A percentile compares a stretch with the other conserved stretches of the same genome.
Conservation (phyloP, 2,797 vertebrate genomes). For the Gambusia yucatana region DNA sequence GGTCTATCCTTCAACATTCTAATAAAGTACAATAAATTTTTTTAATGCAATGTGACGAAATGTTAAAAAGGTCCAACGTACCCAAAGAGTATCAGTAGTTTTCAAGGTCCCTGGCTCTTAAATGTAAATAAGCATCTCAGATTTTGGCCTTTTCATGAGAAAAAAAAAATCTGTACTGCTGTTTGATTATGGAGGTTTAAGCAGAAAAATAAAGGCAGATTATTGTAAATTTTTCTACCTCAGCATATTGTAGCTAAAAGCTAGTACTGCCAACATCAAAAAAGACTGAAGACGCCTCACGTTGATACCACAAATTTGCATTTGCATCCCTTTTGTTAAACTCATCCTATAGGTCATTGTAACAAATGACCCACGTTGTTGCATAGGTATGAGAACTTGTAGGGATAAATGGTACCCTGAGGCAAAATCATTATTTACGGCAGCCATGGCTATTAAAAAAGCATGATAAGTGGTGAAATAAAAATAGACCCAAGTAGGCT, state of each 20-base stretch:
- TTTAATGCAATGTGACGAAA: background rate
- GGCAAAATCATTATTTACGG: slow-evolving; percentile 48
- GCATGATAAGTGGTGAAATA: slow-evolving; percentile 37
- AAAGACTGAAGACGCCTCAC: background rate
- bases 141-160: background rate
- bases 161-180: background rate
- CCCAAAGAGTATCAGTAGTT: background rate
- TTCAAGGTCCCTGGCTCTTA: background rate
- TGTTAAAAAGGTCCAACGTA: background rate
- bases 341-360: slow-evolving; percentile 21
- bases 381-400: slow-evolving; percentile 29
- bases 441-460: slow-evolving; percentile 40
- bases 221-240: background rate
- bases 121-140: background rate
- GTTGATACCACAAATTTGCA: background rate
- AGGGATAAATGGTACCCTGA: slow-evolving; percentile 41
- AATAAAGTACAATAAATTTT: background rate
- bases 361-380: slow-evolving; percentile 47
- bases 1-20: background rate
- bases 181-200: background rate
- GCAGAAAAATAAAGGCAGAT: background rate
- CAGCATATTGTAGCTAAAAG: background rate
- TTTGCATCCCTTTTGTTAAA: background rate
- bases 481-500: slow-evolving; percentile 27
- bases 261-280: background rate